Evolutionary conservation across 1,140 invertebrate genomes (phyloP).

Genomic region (Brachionus rotundiformis): DNA sequence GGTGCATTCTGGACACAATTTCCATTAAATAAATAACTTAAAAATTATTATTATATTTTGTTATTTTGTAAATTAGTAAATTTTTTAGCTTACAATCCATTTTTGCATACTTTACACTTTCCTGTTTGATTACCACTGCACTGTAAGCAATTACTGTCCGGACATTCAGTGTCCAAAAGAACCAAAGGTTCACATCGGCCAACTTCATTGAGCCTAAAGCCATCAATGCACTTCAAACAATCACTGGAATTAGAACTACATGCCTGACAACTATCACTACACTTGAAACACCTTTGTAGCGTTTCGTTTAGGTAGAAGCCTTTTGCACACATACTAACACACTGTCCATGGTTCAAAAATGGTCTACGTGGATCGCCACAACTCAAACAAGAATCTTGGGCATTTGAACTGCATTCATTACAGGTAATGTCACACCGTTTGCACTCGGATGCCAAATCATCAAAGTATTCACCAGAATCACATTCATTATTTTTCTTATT

Average conservation of each 20-base stretch:
- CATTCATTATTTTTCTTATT: constrained; percentile 37
- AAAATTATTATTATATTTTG: neutral
- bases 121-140: neutral
- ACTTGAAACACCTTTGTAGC: constrained; percentile 37
- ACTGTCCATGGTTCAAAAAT: constrained; percentile 29
- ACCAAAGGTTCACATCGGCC: neutral
- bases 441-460: neutral
- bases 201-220: neutral
- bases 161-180: neutral
- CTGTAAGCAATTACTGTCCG: neutral
- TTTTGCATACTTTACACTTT: constrained; percentile 26
- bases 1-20: neutral
- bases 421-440: constrained; percentile 43
- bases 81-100: neutral
- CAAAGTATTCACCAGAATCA: neutral
- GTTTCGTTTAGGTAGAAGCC: constrained; percentile 9
- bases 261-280: constrained; percentile 17
- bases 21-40: neutral
- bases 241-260: constrained; percentile 2
- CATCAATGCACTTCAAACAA: constrained; percentile 11
- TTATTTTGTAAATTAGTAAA: neutral
- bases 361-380: constrained; percentile 8
- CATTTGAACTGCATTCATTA: constrained; percentile 4
- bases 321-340: neutral
- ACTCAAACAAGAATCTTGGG: neutral